Base-by-base conservation (phyloP, 30 jellyfish, hydroid and myxozoan species). In the Phacellophora camtschatica region DNA sequence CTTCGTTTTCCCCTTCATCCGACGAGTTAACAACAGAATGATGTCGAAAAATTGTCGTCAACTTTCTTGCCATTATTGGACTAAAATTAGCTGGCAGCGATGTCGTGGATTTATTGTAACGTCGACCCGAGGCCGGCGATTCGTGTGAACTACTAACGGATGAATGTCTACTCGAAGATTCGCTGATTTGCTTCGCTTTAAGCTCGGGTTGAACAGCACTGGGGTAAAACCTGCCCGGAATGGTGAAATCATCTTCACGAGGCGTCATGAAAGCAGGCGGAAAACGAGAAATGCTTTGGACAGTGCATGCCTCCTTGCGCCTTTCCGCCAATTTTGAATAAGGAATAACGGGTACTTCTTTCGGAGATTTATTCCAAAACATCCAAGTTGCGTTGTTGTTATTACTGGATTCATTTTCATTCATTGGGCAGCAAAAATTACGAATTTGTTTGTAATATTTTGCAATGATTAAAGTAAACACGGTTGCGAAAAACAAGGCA, bases 401-500 rank as follows among this genome's bases (percentile, higher is more conserved):
- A 28, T 48, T 18, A n/a, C n/a, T n/a, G n/a, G n/a, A n/a, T 48
- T 61, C 74, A 7, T 20, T 33, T 33, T 61, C 74, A 12, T 71
- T 35, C 19, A 20, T 20, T 6, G 71, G 84, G 66, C 81, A 77
- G 43, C 91, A 80, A 48, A 42, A 65, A 32, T 70, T 84, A 50
- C 77, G 79, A 19, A 80, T 80, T 43, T 54, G 54, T 48, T 66
- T 64, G 77, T 80, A 80, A 50, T 28, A 80, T 46, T 84, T 65
- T 4, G 91, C 84, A 36, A 80, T 51, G 69, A 80, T 66, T 28
- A 80, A 69, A 18, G 91, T 80, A 12, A 80, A 11, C 5, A 71
- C 91, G 0, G 91, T 80, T 11, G 91, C 83, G 39, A 80, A 64
- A 39, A 80, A 80, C 25, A 80, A 32, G 36, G 91, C 91, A 6